Percentiles rank a stretch among this genome's conserved stretches.
Evolutionary conservation across 30 jellyfish, hydroid and myxozoan genomes (phyloP).

Genomic region (Turritopsis rubra): DNA sequence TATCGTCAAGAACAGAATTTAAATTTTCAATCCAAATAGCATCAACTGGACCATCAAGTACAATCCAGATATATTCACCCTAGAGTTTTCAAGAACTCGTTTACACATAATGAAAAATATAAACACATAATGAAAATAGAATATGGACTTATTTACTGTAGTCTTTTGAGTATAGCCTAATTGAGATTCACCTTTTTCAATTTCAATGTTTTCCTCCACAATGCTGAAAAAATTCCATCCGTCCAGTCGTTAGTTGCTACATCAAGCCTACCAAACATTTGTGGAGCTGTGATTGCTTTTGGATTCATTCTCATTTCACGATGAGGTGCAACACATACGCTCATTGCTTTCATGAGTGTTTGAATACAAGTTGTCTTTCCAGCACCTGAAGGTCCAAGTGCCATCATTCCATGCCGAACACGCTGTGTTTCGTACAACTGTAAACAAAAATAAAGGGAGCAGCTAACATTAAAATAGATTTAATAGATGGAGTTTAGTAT

Average conservation of each 20-base stretch:
- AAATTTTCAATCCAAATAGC: conserved; percentile 87
- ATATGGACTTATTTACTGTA: too few species aligned
- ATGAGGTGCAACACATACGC: conserved; percentile 72
- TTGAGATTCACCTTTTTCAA: conserved; percentile 45
- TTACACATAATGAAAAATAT: not conserved
- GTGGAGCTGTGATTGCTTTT: conserved; percentile 89
- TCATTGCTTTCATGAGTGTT: conserved; percentile 76
- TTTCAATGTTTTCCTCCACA: conserved; percentile 80
- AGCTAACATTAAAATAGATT: too few species aligned
- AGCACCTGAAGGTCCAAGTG: conserved; percentile 84
- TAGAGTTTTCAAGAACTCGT: not conserved
- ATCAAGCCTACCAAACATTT: conserved; percentile 85
- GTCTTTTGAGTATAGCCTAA: too few species aligned
- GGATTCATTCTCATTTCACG: conserved; percentile 90
- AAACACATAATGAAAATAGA: not conserved
- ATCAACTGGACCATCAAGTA: conserved; percentile 88
- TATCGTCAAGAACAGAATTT: conserved; percentile 80
- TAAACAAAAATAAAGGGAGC: not conserved
- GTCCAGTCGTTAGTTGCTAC: conserved; percentile 91
- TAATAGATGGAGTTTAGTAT: too few species aligned
- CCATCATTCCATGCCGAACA: conserved; percentile 90
- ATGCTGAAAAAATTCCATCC: conserved; percentile 82
- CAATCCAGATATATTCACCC: conserved; percentile 87
- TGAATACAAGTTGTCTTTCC: conserved; percentile 78
- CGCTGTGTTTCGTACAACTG: conserved; percentile 86